Percentiles rank a stretch among this genome's conserved stretches.
phyloP scores from a whole-genome alignment of 2,113 vertebrate genomes.

The Solea senegalensis region DNA sequence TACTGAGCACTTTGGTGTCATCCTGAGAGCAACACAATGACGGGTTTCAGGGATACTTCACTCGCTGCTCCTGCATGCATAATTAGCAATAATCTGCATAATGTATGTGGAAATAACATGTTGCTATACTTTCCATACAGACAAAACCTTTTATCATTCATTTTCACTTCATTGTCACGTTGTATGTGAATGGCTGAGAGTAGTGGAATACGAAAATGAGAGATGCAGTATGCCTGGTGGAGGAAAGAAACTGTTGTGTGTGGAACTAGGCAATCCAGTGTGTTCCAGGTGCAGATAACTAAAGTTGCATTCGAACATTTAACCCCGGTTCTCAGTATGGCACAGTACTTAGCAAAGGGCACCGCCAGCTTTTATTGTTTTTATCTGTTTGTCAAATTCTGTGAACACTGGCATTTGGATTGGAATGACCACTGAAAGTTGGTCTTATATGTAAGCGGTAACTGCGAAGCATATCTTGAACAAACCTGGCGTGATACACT shows the following conservation, averaged over 20 bases:
- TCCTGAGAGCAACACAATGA: too few relatives aligned
- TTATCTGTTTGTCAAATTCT: too few relatives aligned
- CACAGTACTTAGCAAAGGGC: too few relatives aligned
- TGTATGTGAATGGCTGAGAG: not conserved
- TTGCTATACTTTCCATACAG: not conserved
- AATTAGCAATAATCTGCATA: not conserved
- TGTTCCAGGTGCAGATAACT: not conserved
- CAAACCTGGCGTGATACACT: too few relatives aligned
- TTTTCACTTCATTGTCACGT: not conserved
- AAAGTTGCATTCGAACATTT: too few relatives aligned
- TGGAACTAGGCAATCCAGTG: not conserved
- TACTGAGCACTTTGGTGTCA: too few relatives aligned
- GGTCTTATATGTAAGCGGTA: too few relatives aligned
- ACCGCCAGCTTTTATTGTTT: too few relatives aligned
- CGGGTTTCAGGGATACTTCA: not conserved
- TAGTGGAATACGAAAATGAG: not conserved
- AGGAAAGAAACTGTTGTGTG: not conserved
- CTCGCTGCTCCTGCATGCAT: not conserved
- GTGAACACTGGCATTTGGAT: too few relatives aligned
- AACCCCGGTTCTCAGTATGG: too few relatives aligned
- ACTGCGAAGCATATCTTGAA: too few relatives aligned
- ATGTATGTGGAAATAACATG: not conserved
- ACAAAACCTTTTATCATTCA: not conserved
- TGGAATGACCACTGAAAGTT: too few relatives aligned
- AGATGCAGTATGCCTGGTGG: not conserved